Conservation (phyloP, 35 echinoderm and acorn worm species). For the Apostichopus japonicus region DNA sequence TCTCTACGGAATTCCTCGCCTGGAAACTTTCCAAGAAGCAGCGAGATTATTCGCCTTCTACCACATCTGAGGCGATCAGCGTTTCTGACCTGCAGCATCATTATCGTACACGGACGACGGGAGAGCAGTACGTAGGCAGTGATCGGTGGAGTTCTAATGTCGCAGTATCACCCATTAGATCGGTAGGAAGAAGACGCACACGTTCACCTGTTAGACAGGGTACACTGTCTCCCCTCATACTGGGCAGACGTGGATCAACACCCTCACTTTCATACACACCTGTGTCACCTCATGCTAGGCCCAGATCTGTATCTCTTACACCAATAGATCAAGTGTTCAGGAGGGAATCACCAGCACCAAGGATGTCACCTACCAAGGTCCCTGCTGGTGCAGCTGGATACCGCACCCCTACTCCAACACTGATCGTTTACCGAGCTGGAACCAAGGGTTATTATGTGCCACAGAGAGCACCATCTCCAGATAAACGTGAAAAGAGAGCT, state of each 20-base stretch:
- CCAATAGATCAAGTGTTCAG: constrained; percentile 12
- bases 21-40: constrained; percentile 30
- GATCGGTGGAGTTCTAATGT: constrained; percentile 12
- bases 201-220: constrained; percentile 10
- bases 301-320: constrained; percentile 28
- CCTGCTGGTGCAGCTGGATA: constrained; percentile 4
- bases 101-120: constrained; percentile 2
- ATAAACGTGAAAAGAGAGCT: constrained; percentile 8
- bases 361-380: neutral
- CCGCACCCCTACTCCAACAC: constrained; percentile 46
- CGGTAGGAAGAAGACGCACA: neutral
- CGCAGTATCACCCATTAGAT: constrained; percentile 22
- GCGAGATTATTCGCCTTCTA: constrained; percentile 49
- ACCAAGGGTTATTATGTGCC: constrained; percentile 53
- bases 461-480: constrained; percentile 24
- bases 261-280: constrained; percentile 45
- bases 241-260: constrained; percentile 36
- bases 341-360: neutral
- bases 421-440: constrained; percentile 53
- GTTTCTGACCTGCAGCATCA: constrained; percentile 29
- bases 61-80: constrained; percentile 42
- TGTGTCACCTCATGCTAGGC: constrained; percentile 19
- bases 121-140: constrained; percentile 43
- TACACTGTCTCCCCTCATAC: constrained; percentile 14
- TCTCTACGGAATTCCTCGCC: constrained; percentile 37